These are phyloP conservation scores for Nautilus pompilius DNA, from an alignment of 1,140 invertebrate genomes.

Conservation along the genomic window DNA sequence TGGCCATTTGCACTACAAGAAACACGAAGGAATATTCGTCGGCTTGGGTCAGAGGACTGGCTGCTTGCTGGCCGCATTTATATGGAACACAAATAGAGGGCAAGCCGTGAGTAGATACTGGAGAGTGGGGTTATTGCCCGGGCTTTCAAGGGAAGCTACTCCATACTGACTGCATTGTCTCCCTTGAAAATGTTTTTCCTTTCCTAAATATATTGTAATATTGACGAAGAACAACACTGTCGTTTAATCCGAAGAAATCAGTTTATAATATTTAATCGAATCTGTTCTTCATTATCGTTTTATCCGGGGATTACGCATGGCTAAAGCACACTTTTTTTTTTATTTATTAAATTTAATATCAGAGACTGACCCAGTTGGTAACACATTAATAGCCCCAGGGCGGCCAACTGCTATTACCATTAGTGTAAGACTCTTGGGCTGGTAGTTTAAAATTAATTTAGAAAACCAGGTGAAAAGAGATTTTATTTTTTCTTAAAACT, in stretches of 20 bases:
- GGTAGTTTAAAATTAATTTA: too few relatives aligned
- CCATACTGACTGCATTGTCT: background rate
- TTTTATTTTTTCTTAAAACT: too few relatives aligned
- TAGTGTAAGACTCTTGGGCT: too few relatives aligned
- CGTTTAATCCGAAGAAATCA: background rate
- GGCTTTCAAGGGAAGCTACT: background rate
- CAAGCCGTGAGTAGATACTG: conserved; percentile 27
- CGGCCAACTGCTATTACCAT: too few relatives aligned
- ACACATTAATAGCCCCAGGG: too few relatives aligned
- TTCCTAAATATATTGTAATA: background rate
- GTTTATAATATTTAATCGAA: background rate
- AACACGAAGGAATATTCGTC: conserved; percentile 34
- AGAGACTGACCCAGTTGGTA: too few relatives aligned
- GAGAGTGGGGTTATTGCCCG: background rate
- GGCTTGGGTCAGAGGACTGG: conserved; percentile 17
- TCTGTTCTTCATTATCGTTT: too few relatives aligned
- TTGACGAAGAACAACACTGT: background rate
- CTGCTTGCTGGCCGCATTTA: conserved; percentile 22
- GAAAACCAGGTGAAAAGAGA: too few relatives aligned
- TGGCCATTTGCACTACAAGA: too few relatives aligned
- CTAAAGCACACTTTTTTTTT: too few relatives aligned
- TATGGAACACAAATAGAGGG: conserved; percentile 30
- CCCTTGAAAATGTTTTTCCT: background rate
- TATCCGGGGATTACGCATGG: too few relatives aligned
- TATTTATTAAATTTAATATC: too few relatives aligned